Conservation (phyloP, 2,888 invertebrate genomes). For the Syrphus vitripennis region DNA sequence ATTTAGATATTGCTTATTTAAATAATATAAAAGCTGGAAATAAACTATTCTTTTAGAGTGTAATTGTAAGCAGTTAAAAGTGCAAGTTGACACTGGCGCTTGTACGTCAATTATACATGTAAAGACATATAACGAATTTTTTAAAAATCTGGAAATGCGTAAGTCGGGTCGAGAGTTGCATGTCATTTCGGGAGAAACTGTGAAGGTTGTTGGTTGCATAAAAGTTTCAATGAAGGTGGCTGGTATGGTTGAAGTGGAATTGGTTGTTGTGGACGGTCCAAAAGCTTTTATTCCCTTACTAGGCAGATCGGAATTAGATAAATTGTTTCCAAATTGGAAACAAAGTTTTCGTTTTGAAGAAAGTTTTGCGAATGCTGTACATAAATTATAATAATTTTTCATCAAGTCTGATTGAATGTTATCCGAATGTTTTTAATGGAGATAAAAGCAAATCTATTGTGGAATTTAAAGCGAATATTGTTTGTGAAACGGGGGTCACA, state of each 20-base stretch:
- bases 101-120: no score
- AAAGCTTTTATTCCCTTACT: neutral
- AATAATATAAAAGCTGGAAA: no score
- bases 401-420: no score
- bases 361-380: no score
- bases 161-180: no score
- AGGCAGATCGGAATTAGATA: neutral
- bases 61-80: no score
- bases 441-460: neutral
- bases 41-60: no score
- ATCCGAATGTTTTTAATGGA: no score
- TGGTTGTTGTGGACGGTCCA: neutral
- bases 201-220: slow-evolving; percentile 22
- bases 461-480: neutral
- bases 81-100: no score
- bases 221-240: neutral
- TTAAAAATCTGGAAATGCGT: neutral
- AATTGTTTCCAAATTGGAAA: neutral
- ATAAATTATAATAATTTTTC: no score
- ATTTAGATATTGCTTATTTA: no score
- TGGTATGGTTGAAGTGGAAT: neutral
- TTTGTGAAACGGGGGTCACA: neutral
- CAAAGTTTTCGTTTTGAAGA: neutral
- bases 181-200: slow-evolving; percentile 29
- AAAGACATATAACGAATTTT: no score